phyloP scores from a whole-genome alignment of 2,888 invertebrate genomes.

The Ditylenchus weischeri region DNA sequence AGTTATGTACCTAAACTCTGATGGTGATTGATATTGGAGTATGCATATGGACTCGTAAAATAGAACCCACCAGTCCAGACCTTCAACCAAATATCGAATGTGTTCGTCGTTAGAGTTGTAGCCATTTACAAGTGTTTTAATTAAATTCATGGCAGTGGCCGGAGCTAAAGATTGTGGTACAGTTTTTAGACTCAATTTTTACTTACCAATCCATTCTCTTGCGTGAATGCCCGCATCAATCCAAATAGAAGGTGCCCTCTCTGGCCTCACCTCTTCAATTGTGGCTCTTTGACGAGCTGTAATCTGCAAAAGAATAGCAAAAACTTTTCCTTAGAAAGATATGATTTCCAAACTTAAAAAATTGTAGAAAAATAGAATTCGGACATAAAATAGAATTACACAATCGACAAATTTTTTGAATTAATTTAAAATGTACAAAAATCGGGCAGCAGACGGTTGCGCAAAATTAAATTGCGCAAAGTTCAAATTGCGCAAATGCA shows the following conservation, averaged over 20 bases:
- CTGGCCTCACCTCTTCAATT: slow-evolving; percentile 8
- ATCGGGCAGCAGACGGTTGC: no score
- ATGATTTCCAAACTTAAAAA: no score
- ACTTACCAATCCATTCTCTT: slow-evolving; percentile 27
- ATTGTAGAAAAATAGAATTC: no score
- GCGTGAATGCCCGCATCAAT: slow-evolving; percentile 57
- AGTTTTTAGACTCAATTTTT: not conserved
- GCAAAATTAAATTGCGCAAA: no score
- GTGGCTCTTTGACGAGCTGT: slow-evolving; percentile 17
- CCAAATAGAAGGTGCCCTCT: slow-evolving; percentile 41
- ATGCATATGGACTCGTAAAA: not conserved
- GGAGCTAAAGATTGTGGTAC: not conserved
- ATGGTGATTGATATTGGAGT: no score
- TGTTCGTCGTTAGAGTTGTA: slow-evolving; percentile 18
- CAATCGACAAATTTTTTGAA: no score
- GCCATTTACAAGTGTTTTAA: slow-evolving; percentile 16
- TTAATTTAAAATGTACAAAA: no score
- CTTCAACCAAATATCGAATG: slow-evolving; percentile 19
- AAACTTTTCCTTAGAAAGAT: no score
- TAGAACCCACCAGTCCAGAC: slow-evolving; percentile 24
- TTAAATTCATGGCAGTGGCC: slow-evolving; percentile 24
- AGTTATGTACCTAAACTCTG: no score
- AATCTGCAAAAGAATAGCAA: no score
- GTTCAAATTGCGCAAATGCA: no score
- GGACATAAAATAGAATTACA: no score